These are phyloP conservation scores for Mallotus villosus DNA, from an alignment of 2,797 vertebrate species.

Conservation along the genomic window DNA sequence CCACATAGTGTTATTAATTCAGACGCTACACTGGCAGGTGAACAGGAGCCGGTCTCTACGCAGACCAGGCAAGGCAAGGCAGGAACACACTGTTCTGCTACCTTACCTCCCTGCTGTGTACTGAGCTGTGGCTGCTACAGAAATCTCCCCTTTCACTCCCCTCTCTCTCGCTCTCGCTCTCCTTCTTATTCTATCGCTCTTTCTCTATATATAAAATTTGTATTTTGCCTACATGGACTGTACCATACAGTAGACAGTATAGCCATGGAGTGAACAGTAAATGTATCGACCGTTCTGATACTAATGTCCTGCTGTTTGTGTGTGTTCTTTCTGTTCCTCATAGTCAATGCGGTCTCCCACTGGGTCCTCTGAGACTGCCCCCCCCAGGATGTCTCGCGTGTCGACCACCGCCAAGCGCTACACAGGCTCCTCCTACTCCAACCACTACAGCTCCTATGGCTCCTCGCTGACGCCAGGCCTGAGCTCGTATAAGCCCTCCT, in stretches of 20 bases:
- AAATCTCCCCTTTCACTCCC: constrained; percentile 6
- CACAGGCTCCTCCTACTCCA: constrained; percentile 83
- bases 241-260: too few relatives aligned
- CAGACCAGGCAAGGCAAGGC: not conserved
- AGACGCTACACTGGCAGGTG: constrained; percentile 65
- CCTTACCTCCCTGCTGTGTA: constrained; percentile 36
- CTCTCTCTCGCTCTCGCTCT: constrained; percentile 24
- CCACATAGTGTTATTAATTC: constrained; percentile 84
- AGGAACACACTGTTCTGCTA: constrained; percentile 61
- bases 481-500: constrained; percentile 80
- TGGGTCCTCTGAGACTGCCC: constrained; percentile 72
- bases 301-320: not conserved
- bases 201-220: not conserved
- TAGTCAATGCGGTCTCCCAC: constrained; percentile 87
- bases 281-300: not conserved
- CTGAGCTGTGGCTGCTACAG: not conserved
- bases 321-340: constrained; percentile 56
- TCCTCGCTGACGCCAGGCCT: constrained; percentile 69
- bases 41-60: constrained; percentile 63
- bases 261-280: too few relatives aligned
- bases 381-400: constrained; percentile 88
- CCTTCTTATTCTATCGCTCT: not conserved
- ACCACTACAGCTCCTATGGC: constrained; percentile 85
- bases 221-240: not conserved
- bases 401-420: constrained; percentile 94